Percentiles rank a stretch among this genome's conserved stretches.
Evolutionary conservation across 2,113 vertebrate genomes (phyloP).

Genomic region (Ciconia maguari): DNA sequence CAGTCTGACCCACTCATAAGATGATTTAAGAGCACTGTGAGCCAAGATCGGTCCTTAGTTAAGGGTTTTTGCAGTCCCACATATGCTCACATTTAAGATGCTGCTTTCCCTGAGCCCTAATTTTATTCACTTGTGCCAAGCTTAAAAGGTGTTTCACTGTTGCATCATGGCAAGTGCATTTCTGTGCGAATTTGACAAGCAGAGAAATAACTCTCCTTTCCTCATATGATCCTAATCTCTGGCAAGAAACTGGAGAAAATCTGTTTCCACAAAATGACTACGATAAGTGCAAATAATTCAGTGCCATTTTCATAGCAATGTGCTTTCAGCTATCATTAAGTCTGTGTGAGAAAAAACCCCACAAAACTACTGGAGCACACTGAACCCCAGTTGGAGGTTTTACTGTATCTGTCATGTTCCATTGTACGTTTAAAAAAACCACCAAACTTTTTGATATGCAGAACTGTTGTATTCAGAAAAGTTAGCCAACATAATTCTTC

Average conservation of each 20-base stretch:
- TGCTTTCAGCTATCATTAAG: slow-evolving; percentile 25
- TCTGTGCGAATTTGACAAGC: background rate
- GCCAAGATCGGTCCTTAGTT: background rate
- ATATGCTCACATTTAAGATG: background rate
- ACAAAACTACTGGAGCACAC: background rate
- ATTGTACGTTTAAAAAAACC: background rate
- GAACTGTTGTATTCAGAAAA: background rate
- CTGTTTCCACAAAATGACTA: slow-evolving; percentile 17
- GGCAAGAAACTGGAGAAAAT: background rate
- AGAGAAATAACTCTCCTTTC: background rate
- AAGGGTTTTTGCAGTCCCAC: background rate
- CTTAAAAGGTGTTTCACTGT: slow-evolving; percentile 15
- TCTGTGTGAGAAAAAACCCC: background rate
- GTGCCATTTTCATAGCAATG: background rate
- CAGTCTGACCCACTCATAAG: background rate
- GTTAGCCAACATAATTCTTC: background rate
- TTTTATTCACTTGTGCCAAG: background rate
- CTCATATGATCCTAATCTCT: background rate
- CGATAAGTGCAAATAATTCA: slow-evolving; percentile 18
- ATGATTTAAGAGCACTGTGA: background rate
- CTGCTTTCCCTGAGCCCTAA: background rate
- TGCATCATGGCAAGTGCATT: background rate
- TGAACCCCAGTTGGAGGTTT: background rate
- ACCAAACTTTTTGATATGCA: background rate
- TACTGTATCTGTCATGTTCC: background rate